phyloP scores from a whole-genome alignment of 2,113 vertebrate species.

The Donacobius atricapilla region DNA sequence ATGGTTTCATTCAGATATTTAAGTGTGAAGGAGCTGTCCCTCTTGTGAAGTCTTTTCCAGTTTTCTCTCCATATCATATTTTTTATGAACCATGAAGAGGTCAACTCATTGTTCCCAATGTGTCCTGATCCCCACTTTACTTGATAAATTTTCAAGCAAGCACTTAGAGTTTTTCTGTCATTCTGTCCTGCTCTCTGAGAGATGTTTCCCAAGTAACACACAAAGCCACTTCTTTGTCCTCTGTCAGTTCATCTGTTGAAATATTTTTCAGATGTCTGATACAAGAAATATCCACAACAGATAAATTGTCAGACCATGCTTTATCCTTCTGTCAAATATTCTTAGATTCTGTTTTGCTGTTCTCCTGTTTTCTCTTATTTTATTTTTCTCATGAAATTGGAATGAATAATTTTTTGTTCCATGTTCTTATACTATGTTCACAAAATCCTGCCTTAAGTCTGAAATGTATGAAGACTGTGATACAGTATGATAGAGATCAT shows the following conservation, averaged over 20 bases:
- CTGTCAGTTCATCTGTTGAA: background rate
- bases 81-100: background rate
- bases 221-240: background rate
- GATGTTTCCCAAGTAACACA: background rate
- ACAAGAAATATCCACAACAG: background rate
- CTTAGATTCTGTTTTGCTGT: background rate
- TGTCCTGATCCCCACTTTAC: background rate
- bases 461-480: slow-evolving; percentile 26
- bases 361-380: background rate
- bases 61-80: background rate
- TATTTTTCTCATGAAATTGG: background rate
- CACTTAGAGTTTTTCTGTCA: background rate
- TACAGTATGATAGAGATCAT: too few relatives aligned
- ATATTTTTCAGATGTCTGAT: background rate
- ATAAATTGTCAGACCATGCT: background rate
- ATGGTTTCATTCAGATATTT: background rate
- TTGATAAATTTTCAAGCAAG: background rate
- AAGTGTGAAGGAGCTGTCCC: background rate
- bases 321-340: background rate
- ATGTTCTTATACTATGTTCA: background rate
- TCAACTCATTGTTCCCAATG: background rate
- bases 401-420: background rate
- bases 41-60: background rate
- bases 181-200: background rate
- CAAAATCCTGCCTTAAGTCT: background rate